These are phyloP conservation scores for Mormyrus lacerda DNA, from an alignment of 2,113 vertebrate species.

Conservation along the genomic window DNA sequence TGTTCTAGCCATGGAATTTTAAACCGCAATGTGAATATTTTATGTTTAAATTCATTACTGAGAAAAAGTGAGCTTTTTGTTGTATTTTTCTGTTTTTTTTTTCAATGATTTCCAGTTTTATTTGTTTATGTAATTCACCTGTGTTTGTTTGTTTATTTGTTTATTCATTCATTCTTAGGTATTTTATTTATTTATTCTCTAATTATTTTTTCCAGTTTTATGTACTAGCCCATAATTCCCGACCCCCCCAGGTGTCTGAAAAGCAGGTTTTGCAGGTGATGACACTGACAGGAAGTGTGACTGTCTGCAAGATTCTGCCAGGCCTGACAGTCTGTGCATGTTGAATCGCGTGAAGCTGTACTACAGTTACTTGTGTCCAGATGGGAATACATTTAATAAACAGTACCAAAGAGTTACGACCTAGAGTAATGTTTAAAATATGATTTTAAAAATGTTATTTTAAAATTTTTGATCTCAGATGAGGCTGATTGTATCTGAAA, in stretches of 20 bases:
- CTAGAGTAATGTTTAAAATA: neutral
- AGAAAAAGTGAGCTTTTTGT: neutral
- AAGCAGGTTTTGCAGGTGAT: neutral
- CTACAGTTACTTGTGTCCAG: neutral
- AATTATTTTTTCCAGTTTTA: neutral
- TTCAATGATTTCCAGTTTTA: neutral
- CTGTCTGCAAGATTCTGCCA: neutral
- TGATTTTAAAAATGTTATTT: neutral
- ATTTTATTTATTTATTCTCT: neutral
- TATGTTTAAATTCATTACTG: neutral
- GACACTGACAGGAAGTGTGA: neutral
- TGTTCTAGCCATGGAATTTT: neutral
- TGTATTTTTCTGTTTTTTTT: neutral
- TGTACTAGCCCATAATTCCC: neutral
- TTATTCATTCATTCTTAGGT: neutral
- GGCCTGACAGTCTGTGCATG: neutral
- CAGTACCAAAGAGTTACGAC: neutral
- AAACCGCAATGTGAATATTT: neutral
- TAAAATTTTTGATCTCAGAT: neutral
- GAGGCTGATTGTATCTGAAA: neutral
- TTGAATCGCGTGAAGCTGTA: neutral
- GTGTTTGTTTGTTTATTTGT: neutral
- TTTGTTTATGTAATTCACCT: neutral
- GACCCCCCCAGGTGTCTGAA: neutral
- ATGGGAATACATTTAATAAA: neutral